Percentiles rank a stretch among this genome's conserved stretches.
Evolutionary conservation across 2,113 vertebrate genomes (phyloP).

Genomic region (Fulmarus glacialis): DNA sequence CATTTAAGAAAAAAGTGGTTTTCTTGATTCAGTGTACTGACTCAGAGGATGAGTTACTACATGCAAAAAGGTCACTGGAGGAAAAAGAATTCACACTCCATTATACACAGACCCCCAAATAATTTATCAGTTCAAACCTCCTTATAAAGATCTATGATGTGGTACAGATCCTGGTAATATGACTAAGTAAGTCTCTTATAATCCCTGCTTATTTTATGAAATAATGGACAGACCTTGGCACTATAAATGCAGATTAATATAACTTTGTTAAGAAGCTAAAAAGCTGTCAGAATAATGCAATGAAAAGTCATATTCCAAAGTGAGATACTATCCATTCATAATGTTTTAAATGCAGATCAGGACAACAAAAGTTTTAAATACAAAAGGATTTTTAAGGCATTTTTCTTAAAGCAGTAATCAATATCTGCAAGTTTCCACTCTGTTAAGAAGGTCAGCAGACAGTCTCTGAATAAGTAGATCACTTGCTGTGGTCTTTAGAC

Average conservation of each 20-base stretch:
- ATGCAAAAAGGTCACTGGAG: not conserved
- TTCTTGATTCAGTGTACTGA: not conserved
- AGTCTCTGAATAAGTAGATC: conserved; percentile 26
- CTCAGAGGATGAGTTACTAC: conserved; percentile 5
- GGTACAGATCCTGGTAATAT: not conserved
- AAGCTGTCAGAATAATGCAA: not conserved
- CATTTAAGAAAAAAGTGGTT: not conserved
- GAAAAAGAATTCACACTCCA: not conserved
- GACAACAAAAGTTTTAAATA: not conserved
- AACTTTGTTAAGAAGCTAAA: conserved; percentile 18
- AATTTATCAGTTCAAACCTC: not conserved
- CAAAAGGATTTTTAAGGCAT: not conserved
- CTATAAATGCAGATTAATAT: conserved; percentile 20
- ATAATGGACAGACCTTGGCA: not conserved
- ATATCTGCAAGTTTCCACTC: conserved; percentile 11
- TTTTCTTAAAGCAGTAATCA: conserved; percentile 32
- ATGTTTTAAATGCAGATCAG: not conserved
- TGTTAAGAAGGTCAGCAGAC: conserved; percentile 58
- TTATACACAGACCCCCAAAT: not conserved
- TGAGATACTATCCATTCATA: not conserved
- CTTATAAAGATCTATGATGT: conserved; percentile 30
- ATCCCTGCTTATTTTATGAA: conserved; percentile 22
- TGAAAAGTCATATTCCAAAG: not conserved
- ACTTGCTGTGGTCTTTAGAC: not conserved
- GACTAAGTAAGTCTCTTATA: conserved; percentile 17